These are phyloP conservation scores for Barbus barbus DNA, from an alignment of 2,113 vertebrate species.

Conservation along the genomic window DNA sequence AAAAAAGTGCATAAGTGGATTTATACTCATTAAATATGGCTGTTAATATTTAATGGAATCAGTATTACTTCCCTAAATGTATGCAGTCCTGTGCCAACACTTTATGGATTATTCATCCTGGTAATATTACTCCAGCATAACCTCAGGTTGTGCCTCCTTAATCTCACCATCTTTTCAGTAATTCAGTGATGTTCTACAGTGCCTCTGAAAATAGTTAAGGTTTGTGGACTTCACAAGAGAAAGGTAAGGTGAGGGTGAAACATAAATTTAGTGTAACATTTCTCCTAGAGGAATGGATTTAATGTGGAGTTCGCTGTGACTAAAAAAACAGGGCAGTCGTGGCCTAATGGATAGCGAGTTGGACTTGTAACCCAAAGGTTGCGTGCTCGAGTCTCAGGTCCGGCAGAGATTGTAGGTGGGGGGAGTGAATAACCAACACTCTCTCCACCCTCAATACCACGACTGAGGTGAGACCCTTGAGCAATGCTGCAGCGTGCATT, in stretches of 20 bases:
- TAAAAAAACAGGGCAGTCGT: too few relatives aligned
- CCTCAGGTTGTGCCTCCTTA: constrained; percentile 23
- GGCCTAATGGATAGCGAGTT: too few relatives aligned
- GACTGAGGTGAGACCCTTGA: too few relatives aligned
- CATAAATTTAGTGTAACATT: background rate
- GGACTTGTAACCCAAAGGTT: too few relatives aligned
- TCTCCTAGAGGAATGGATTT: background rate
- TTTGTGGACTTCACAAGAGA: background rate
- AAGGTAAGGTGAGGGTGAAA: background rate
- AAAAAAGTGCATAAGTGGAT: constrained; percentile 21
- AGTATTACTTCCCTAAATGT: constrained; percentile 44
- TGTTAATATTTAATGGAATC: constrained; percentile 44
- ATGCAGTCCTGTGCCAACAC: constrained; percentile 42
- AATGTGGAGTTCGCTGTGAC: background rate
- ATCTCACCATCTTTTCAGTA: constrained; percentile 19
- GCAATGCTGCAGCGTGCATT: too few relatives aligned
- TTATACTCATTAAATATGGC: constrained; percentile 22
- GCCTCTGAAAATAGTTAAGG: background rate
- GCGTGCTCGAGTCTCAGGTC: too few relatives aligned
- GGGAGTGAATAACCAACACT: too few relatives aligned
- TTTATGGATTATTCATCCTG: constrained; percentile 42
- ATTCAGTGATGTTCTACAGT: constrained; percentile 8
- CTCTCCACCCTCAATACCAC: too few relatives aligned
- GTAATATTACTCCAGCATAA: constrained; percentile 38
- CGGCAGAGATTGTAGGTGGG: too few relatives aligned